Evolutionary conservation across 2,113 vertebrate species (phyloP).

Genomic region (Phalacrocorax brasilianus): DNA sequence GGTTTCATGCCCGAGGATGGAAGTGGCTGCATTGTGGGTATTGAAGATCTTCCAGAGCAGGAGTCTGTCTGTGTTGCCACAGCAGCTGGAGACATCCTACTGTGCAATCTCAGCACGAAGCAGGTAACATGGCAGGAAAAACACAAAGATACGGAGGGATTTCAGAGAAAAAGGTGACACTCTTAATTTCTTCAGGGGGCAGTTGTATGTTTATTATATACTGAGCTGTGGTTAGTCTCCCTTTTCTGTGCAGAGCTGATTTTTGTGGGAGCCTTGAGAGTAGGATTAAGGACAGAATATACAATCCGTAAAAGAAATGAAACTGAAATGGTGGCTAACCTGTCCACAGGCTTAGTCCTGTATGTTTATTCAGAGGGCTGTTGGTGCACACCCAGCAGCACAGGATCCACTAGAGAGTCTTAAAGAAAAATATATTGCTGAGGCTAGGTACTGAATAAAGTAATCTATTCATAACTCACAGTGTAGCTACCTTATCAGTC

Average conservation of each 20-base stretch:
- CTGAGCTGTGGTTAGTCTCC: not conserved
- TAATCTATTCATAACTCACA: not conserved
- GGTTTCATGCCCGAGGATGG: constrained; percentile 86
- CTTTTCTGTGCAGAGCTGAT: not conserved
- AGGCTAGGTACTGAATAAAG: not conserved
- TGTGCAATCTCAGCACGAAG: constrained; percentile 81
- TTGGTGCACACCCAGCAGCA: not conserved
- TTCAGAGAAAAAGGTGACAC: not conserved
- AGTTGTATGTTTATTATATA: not conserved
- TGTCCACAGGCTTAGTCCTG: not conserved
- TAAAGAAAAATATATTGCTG: not conserved
- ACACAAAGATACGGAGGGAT: not conserved
- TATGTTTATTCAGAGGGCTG: not conserved
- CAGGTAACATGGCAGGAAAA: constrained; percentile 72
- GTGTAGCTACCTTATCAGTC: not conserved
- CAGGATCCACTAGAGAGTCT: not conserved
- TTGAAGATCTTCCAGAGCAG: constrained; percentile 88
- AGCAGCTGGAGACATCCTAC: constrained; percentile 85
- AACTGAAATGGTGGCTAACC: not conserved
- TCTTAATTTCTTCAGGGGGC: not conserved
- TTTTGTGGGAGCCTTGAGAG: not conserved
- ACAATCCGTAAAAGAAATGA: fast-evolving
- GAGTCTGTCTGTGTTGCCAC: constrained; percentile 90
- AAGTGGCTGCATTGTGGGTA: constrained; percentile 80
- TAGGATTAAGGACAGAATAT: not conserved